Base-by-base conservation (phyloP, 2,113 vertebrate genomes). In the Pao palembangensis region DNA sequence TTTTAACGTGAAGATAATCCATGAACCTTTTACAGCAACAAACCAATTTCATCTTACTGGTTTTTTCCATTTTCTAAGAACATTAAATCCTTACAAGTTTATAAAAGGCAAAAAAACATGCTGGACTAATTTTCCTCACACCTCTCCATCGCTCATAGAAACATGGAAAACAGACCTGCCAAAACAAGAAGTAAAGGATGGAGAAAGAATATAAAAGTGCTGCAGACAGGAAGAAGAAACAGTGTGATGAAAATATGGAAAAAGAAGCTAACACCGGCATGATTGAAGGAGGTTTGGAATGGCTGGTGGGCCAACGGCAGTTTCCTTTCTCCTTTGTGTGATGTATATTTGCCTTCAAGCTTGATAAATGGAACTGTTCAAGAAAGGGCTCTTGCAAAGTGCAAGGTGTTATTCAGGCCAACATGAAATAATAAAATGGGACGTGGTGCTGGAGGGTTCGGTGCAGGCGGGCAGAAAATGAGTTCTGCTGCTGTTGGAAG, bases 121-220 rank as follows among this genome's bases (percentile, higher is more conserved):
- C 20, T 17, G n/a, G n/a, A 25, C 20, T 53, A 51, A 42, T 58
- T 41, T 38, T 59, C 18, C 47, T 57, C 53, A 52, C 74, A 23
- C 42, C 19, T 60, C n/a, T 56, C 52, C 55, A 34, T 10, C 61
- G 41, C 56, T 34, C 46, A 66, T 76, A 63, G 73, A 75, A 72
- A 76, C 81, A 79, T 89, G 86, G 83, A 87, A 89, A 90, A 23
- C 21, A 23, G 21, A 23, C 21, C 25, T 4, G 5, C 25, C 34
- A 38, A 62, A 20, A 61, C 8, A 64, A 23, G 51, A 42, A n/a
- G 20, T 21, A 28, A 28, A 38, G 10, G 34, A 2, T 38, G 19
- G 50, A 53, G 48, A 73, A 23, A 23, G 21, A 23, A n/a, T 12
- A 28, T 68, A 61, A 49, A 59, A 19, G 43, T 11, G 47, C 44